phyloP scores from a whole-genome alignment of 53 echinoderm and acorn worm genomes.

The Hippasteria phrygiana region DNA sequence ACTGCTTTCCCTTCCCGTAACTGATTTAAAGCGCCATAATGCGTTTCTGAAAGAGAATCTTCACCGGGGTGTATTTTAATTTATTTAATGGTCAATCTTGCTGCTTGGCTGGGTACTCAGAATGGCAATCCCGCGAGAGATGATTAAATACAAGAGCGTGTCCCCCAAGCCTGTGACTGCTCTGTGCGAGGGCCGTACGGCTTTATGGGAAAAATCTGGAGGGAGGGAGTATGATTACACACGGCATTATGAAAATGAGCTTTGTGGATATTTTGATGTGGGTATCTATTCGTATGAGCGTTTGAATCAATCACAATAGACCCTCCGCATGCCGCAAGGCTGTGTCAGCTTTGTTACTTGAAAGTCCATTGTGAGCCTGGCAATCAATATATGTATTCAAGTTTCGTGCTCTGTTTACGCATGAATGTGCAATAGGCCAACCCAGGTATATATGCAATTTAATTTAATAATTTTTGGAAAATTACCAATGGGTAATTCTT shows the following conservation, averaged over 20 bases:
- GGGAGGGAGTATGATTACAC: background rate
- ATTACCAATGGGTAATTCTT: too few relatives aligned
- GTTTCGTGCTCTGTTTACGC: too few relatives aligned
- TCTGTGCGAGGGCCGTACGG: background rate
- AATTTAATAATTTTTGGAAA: too few relatives aligned
- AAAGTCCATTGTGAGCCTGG: too few relatives aligned
- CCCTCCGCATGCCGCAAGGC: background rate
- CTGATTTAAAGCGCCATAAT: background rate
- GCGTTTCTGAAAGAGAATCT: background rate
- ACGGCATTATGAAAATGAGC: background rate
- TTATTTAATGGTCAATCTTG: background rate
- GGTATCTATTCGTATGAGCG: background rate
- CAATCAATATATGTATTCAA: too few relatives aligned
- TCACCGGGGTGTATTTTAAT: background rate
- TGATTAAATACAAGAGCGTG: background rate
- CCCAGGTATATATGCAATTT: too few relatives aligned
- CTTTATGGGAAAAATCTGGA: background rate
- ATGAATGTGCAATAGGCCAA: too few relatives aligned
- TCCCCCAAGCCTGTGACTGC: background rate
- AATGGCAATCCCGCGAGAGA: background rate
- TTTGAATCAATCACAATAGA: background rate
- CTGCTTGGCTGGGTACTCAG: background rate
- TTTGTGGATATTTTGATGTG: background rate
- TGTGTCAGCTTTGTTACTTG: background rate
- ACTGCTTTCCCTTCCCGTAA: background rate